Conservation (phyloP, 1,140 invertebrate genomes). For the Drosophila nannoptera region DNA sequence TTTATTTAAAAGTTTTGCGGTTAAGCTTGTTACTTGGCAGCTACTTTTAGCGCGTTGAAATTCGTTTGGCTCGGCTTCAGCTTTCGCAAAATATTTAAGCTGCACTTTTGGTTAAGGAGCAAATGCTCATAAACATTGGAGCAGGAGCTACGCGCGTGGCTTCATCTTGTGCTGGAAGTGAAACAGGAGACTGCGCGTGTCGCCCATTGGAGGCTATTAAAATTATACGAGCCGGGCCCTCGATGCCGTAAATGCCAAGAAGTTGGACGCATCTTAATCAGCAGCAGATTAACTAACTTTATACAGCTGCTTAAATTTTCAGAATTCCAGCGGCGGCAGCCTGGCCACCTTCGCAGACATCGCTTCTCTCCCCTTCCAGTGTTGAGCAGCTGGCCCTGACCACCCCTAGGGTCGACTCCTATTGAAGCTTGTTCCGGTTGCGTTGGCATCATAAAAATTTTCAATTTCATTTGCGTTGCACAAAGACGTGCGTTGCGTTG, state of each 20-base stretch:
- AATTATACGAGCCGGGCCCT: slow-evolving; percentile 59
- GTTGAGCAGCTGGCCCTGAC: neutral
- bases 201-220: slow-evolving; percentile 58
- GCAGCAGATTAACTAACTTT: slow-evolving; percentile 69
- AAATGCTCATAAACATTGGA: slow-evolving; percentile 49
- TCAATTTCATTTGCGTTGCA: slow-evolving; percentile 72
- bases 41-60: slow-evolving; percentile 58
- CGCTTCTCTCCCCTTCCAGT: too few species aligned
- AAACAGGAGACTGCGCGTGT: slow-evolving; percentile 27
- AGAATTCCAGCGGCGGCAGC: slow-evolving; percentile 41
- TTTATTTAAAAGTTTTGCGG: slow-evolving; percentile 75
- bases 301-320: slow-evolving; percentile 71
- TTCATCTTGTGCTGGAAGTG: neutral
- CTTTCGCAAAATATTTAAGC: slow-evolving; percentile 61
- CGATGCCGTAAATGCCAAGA: slow-evolving; percentile 53
- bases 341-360: too few species aligned
- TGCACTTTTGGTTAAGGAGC: slow-evolving; percentile 45
- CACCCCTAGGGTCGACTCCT: neutral
- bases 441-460: slow-evolving; percentile 73
- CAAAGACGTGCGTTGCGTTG: slow-evolving; percentile 49
- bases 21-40: slow-evolving; percentile 75
- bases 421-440: slow-evolving; percentile 17
- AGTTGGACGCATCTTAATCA: slow-evolving; percentile 61
- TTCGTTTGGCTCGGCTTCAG: slow-evolving; percentile 47
- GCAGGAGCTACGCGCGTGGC: slow-evolving; percentile 1